Evolutionary conservation across 1,140 invertebrate species (phyloP).

Genomic region (Colletes latitarsis): DNA sequence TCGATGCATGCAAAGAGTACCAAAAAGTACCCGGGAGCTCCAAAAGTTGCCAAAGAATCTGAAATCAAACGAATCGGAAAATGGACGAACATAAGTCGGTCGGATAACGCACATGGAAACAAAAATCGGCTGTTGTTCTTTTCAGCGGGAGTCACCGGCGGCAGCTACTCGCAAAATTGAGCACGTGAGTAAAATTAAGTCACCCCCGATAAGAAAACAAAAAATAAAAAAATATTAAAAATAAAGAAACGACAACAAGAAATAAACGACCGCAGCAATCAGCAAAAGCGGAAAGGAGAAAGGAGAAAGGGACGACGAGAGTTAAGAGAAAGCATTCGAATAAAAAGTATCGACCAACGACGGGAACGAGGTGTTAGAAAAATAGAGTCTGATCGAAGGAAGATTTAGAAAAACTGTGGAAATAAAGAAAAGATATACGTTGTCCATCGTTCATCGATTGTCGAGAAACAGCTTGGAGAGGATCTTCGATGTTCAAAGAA

Average conservation of each 20-base stretch:
- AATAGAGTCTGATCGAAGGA: neutral
- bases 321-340: neutral
- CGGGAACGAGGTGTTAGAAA: neutral
- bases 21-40: constrained; percentile 6
- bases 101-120: constrained; percentile 18
- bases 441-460: neutral
- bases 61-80: neutral
- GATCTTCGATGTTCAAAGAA: neutral
- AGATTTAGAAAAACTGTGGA: neutral
- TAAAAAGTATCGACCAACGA: neutral
- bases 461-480: neutral
- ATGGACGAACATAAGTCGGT: constrained; percentile 12
- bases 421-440: neutral
- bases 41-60: neutral
- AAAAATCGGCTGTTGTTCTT: constrained; percentile 71
- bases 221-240: constrained; percentile 14
- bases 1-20: constrained; percentile 44
- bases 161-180: constrained; percentile 74
- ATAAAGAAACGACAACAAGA: constrained; percentile 17
- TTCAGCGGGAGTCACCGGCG: constrained; percentile 76
- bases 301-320: no score
- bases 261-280: neutral
- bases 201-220: constrained; percentile 21
- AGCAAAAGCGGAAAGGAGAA: neutral
- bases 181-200: constrained; percentile 53